Evolutionary conservation across 2,113 vertebrate species (phyloP), one percentile per base, ranked within the genome.

Genomic region (Thunnus thynnus): DNA sequence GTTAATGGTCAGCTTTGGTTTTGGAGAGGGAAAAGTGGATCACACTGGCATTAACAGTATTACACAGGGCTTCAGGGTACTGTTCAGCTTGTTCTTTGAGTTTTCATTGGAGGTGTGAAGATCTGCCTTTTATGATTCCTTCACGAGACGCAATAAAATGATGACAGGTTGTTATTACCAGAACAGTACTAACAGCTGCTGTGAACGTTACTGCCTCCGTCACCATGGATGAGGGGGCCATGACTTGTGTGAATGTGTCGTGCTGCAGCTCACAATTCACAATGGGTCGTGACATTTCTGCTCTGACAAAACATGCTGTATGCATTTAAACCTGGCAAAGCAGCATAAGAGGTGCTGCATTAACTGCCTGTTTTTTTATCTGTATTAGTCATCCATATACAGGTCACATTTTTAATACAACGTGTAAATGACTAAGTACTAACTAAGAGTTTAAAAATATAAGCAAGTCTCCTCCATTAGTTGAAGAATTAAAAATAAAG

Each of bases 81-180:
- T 22, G 30, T 36, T 22, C 30, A 52, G 16, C 55, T 32, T 54
- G 5, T 50, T 63, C n/a, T 47, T 72, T 18, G n/a, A 66, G 41
- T 62, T 76, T 64, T 64, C 17, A 68, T 17, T 30, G 27, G 56
- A 81, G 56, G 65, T 78, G 72, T 78, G 51, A 76, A 61, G 44
- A 72, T 12, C 44, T 48, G 47, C 68, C 54, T 51, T 76, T 71
- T 47, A 30, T 44, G 17, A 32, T 12, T 70, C 52, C 12, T 73
- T 69, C 8, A 4, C 30, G 25, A 22, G 63, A 64, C 32, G 74
- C 70, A 62, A 84, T 63, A 86, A 64, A 85, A 73, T 50, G 41
- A 73, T 51, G 58, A 84, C 78, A 77, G 77, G 66, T 74, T 82
- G 51, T 78, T 86, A 82, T 75, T 83, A 80, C 57, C 64, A 47